Evolutionary conservation across 1,140 invertebrate genomes (phyloP), one percentile per base, ranked within the genome.

Genomic region (Drosophila ogumai): DNA sequence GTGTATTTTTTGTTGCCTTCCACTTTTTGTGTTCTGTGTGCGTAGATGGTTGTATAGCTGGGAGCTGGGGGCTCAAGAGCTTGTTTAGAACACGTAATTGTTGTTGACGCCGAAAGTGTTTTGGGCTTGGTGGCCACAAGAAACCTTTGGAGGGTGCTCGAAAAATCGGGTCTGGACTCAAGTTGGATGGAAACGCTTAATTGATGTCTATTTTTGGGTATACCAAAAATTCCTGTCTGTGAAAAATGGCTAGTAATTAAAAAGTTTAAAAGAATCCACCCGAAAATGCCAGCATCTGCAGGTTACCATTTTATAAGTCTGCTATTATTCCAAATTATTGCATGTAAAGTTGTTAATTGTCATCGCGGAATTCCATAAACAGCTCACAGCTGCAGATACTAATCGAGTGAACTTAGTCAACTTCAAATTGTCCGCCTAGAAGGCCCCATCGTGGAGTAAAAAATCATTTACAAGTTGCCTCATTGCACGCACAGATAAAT

Each of bases 401-500:
- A 76, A 80, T 81, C 61, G 50, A 80, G 36, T 67, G 71, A 50
- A 65, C 13, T 60, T 56, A 60, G 54, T 75, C 66, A 77, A 65
- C 63, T 69, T 52, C 54, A 77, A 61, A 72, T 74, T 52, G 59
- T 61, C 75, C 55, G 40, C 46, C 32, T 73, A 34, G 63, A 84
- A 80, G 77, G 81, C 81, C 77, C 64, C 55, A 63, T 68, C 47
- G 63, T 52, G 10, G 46, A 49, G 13, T 55, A 43, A 76, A 66
- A 46, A 75, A 49, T 38, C 75, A 67, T 64, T 79, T 79, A 63
- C 54, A 60, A 71, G 76, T 73, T 76, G 59, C 54, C 60, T 60
- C 40, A 68, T 63, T 78, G 75, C 68, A 81, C 68, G 63, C 61
- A 79, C 57, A 77, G 67, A 73, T 82, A 82, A 82, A 78, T 85